Base-by-base conservation (phyloP, 2,888 invertebrate species). In the Nemurella pictetii region DNA sequence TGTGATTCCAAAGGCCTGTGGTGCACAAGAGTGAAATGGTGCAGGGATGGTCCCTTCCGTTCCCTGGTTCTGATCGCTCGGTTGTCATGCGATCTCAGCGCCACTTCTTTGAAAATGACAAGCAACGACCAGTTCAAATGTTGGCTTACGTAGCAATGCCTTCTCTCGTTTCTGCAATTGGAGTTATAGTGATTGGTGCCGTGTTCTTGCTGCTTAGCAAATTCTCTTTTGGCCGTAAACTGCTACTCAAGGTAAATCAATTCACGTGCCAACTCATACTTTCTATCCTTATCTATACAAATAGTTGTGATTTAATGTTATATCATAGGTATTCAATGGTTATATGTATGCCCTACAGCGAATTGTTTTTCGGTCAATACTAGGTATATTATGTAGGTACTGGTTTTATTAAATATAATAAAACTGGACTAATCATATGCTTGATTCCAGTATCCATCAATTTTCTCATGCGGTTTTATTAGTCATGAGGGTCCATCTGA, bases 51-150 rank as follows among this genome's bases (percentile, higher is more conserved):
- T 95, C 94, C 88, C 87, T 96, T 0, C 95, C 96, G 0, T 98
- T 98, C 91, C 93, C 94, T 0, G 97, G 97, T 35, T 92, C 96
- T 9, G 98, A 98, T 91, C 93, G 94, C 86, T 94, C 97, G 0
- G 94, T 98, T 0, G 94, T 95, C n/a, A 91, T 93, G 89, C 93
- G 98, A 80, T 94, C 97, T 0, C 98, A 98, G 90, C 93, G 96
- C 83, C 93, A 93, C 89, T 92, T 96, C 27, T 94, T 93, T 89
- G 94, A 95, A 75, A 90, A 91, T 0, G 92, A 94, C 0, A 93
- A 94, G 84, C 91, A 93, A 87, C 93, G 97, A 3, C 98, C 98
- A 0, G 93, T 93, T 7, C 97, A 98, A 90, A 92, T 96, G 89
- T 92, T 93, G 73, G 94, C 96, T 0, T 98, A 98, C 89, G 87